These are phyloP conservation scores for Dynastes maya DNA, from an alignment of 2,888 invertebrate species.

Conservation along the genomic window DNA sequence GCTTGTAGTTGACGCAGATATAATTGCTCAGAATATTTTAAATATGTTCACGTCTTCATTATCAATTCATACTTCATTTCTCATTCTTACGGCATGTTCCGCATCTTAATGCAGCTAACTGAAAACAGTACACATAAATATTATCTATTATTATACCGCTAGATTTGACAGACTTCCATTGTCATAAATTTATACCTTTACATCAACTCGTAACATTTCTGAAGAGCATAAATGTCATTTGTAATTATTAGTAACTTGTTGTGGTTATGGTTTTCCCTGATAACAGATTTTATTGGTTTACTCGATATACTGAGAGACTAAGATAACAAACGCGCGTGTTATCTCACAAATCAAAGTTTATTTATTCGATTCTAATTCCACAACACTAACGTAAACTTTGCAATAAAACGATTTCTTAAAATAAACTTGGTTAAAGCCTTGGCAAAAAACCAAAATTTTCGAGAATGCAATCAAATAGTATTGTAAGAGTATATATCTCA, in stretches of 20 bases:
- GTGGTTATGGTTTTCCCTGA: too few species aligned
- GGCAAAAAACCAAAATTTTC: conserved; percentile 35
- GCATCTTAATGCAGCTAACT: not conserved
- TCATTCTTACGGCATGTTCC: not conserved
- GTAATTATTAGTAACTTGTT: too few species aligned
- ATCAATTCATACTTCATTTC: not conserved
- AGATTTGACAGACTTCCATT: not conserved
- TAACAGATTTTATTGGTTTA: too few species aligned
- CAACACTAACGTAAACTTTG: too few species aligned
- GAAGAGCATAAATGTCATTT: too few species aligned
- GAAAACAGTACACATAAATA: not conserved
- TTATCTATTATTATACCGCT: not conserved
- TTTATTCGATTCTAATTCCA: too few species aligned
- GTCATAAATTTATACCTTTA: not conserved
- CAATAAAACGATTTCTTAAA: not conserved
- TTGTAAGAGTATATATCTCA: conserved; percentile 23
- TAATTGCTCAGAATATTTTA: not conserved
- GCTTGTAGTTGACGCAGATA: not conserved
- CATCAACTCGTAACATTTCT: too few species aligned
- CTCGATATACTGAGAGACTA: too few species aligned
- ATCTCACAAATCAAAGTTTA: too few species aligned
- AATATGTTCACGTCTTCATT: conserved; percentile 4
- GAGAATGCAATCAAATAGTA: conserved; percentile 27
- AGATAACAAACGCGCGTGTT: too few species aligned
- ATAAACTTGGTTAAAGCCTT: conserved; percentile 24